A percentile compares a stretch with the other conserved stretches of the same genome.
Evolutionary conservation across 2,888 invertebrate genomes (phyloP).

Genomic region (Ophion ventricosus): DNA sequence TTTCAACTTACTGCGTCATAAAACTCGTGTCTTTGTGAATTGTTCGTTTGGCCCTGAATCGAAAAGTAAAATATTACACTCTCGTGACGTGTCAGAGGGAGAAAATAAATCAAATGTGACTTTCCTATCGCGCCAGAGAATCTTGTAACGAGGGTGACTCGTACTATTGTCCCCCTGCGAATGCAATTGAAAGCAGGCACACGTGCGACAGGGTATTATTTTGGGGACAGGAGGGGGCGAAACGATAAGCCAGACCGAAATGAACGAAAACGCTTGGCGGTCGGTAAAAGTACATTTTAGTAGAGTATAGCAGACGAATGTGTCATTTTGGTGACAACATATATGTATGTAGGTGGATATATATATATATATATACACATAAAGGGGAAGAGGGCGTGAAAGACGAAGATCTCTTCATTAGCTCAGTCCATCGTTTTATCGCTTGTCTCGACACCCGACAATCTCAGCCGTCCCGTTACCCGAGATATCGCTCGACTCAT

Average conservation of each 20-base stretch:
- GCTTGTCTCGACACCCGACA: constrained; percentile 63
- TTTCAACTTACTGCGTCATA: background rate
- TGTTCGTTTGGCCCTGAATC: background rate
- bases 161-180: background rate
- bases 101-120: background rate
- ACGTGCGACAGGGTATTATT: constrained; percentile 28
- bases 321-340: constrained; percentile 13
- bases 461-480: constrained; percentile 63
- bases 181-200: constrained; percentile 35
- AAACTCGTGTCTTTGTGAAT: background rate
- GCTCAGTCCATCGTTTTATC: constrained; percentile 73
- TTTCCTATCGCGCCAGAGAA: background rate
- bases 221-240: background rate
- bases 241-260: constrained; percentile 41
- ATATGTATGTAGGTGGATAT: background rate
- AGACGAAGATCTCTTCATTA: constrained; percentile 69
- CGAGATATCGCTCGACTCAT: constrained; percentile 63
- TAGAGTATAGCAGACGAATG: constrained; percentile 23
- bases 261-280: constrained; percentile 22
- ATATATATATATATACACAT: background rate
- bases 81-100: background rate
- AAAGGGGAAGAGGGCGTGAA: constrained; percentile 25
- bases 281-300: constrained; percentile 18
- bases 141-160: constrained; percentile 2
- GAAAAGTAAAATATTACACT: background rate